These are phyloP conservation scores for Oreochromis tanganicae DNA, from an alignment of 2,113 vertebrate genomes.

Conservation along the genomic window DNA sequence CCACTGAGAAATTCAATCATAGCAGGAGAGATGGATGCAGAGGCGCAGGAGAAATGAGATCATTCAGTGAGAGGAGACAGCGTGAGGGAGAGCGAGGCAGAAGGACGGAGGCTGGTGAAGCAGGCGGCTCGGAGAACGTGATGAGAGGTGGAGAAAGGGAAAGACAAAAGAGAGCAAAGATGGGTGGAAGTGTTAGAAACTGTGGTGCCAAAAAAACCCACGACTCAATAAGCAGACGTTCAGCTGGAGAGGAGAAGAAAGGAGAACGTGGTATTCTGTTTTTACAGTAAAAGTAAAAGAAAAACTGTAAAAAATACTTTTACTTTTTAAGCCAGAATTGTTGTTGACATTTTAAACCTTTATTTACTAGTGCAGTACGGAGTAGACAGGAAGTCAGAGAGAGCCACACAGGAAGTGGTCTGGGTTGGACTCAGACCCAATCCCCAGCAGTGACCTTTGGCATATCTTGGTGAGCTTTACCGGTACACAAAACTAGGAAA, in stretches of 20 bases:
- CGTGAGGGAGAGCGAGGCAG: slow-evolving; percentile 2
- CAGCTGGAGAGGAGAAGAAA: not conserved
- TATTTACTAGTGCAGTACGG: not conserved
- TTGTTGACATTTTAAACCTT: not conserved
- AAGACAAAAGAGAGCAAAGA: not conserved
- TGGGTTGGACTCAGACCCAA: not conserved
- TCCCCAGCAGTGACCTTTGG: not conserved
- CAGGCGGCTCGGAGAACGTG: slow-evolving; percentile 20
- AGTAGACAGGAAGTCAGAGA: not conserved
- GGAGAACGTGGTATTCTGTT: not conserved
- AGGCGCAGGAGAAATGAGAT: slow-evolving; percentile 13
- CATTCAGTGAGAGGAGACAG: slow-evolving; percentile 10
- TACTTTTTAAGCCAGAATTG: not conserved
- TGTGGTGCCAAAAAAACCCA: not conserved
- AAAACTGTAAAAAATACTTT: not conserved
- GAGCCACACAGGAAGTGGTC: not conserved
- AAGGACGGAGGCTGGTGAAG: slow-evolving; percentile 13
- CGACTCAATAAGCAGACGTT: not conserved
- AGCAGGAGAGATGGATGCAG: not conserved
- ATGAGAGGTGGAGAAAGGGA: not conserved
- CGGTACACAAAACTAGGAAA: rapidly evolving
- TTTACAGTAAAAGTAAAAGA: not conserved
- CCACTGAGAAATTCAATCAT: slow-evolving; percentile 26
- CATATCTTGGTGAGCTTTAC: not conserved
- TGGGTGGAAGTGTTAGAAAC: not conserved